Evolutionary conservation across 2,113 vertebrate genomes (phyloP), one percentile per base, ranked within the genome.

Genomic region (Cynoglossus semilaevis): DNA sequence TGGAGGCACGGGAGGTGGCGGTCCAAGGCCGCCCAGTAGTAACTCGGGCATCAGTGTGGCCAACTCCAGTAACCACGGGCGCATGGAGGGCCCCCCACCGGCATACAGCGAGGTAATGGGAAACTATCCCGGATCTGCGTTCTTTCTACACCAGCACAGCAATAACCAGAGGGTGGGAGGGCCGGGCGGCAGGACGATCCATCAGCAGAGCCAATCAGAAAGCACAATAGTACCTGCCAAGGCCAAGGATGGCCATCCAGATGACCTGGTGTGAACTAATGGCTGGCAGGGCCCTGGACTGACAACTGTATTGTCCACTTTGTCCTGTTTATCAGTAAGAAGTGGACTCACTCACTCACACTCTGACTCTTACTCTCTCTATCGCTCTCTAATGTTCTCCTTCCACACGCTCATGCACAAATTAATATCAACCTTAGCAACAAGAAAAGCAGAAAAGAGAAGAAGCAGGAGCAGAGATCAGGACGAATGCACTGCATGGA

Each of bases 101-200:
- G 92, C 96, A 0, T 99, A 99, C 92, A 97, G 92, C n/a, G 96
- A 98, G 89, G 95, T 95, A 83, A 94, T 96, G 91, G 93, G 95
- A 71, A 93, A 92, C 83, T 94, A 92, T 78, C 94, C 93, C 0
- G 92, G 94, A 68, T 91, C 94, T 51, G 87, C 94, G 5, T 92
- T 94, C 92, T 95, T 94, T 91, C 91, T 94, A 78, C 94, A 95
- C 93, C 95, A 95, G 94, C 95, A 96, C 90, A 93, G 93, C 92
- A 91, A 91, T 77, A 81, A 89, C 37, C 82, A 81, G 66, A 83
- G 84, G 83, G 51, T 63, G 37, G 78, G 77, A 58, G 66, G 69
- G 17, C 63, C 63, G 9, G 92, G 88, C 80, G 85, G 91, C 86
- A 90, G 91, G 88, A 92, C 90, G 17, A 90, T 92, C 86, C 93